Evolutionary conservation across 2,888 invertebrate species (phyloP).

Genomic region (Patella pellucida): DNA sequence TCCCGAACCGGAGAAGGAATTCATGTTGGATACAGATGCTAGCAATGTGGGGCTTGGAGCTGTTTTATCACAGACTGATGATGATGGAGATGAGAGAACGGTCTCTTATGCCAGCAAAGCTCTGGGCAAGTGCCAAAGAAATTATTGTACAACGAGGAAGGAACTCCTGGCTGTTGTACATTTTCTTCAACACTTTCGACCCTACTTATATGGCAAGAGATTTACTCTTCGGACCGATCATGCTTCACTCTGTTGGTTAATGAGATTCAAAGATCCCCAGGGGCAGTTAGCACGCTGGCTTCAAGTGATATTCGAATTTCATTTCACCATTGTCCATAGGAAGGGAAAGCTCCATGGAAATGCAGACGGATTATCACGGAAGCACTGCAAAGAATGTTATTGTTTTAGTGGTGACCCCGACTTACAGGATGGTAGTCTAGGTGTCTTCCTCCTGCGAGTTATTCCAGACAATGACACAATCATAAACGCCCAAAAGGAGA

Average conservation of each 20-base stretch:
- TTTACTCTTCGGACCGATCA: slow-evolving; percentile 21
- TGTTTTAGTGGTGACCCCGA: not conserved
- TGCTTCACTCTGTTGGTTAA: not conserved
- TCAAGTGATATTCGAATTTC: slow-evolving; percentile 16
- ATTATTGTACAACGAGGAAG: not conserved
- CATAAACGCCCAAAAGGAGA: not conserved
- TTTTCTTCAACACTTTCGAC: slow-evolving; percentile 8
- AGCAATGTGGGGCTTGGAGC: not conserved
- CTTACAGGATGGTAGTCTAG: not conserved
- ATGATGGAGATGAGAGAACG: not conserved
- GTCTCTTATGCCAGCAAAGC: not conserved
- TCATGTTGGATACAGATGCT: not conserved
- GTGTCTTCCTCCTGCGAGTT: not conserved
- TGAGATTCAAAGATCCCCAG: slow-evolving; percentile 19
- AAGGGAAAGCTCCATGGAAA: slow-evolving; percentile 8
- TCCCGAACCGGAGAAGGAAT: not conserved
- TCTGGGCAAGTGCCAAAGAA: not conserved
- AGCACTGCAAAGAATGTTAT: slow-evolving; percentile 11
- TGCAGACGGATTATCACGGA: slow-evolving; percentile 13
- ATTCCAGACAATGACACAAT: not conserved
- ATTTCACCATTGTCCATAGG: slow-evolving; percentile 18
- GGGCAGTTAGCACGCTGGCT: slow-evolving; percentile 27
- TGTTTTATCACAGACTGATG: not conserved
- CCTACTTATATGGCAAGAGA: slow-evolving; percentile 21
- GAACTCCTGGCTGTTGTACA: not conserved